Evolutionary conservation across 2,888 invertebrate species (phyloP).

Genomic region (Drosophila nigritarsus): DNA sequence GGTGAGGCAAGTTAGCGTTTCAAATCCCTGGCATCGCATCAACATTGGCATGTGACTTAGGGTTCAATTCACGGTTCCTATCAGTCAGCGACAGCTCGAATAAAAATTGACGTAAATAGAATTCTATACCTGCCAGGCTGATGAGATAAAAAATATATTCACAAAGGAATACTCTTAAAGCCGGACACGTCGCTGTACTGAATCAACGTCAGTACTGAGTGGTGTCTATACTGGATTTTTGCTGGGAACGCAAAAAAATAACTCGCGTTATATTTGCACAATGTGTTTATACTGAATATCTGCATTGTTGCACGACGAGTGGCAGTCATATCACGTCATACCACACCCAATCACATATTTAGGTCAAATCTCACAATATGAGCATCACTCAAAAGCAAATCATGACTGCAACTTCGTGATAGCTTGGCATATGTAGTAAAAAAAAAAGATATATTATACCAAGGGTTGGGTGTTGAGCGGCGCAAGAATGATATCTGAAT

Average conservation of each 20-base stretch:
- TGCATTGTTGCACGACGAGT: slow-evolving; percentile 47
- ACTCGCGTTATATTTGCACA: slow-evolving; percentile 47
- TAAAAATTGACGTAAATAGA: neutral
- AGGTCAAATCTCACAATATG: slow-evolving; percentile 57
- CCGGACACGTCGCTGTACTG: slow-evolving; percentile 11
- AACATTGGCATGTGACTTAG: neutral
- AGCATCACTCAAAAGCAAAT: slow-evolving; percentile 60
- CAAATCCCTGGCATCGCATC: neutral
- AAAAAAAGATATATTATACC: slow-evolving; percentile 9
- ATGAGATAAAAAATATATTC: neutral
- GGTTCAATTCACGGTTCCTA: neutral
- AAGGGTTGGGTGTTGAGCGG: slow-evolving; percentile 10
- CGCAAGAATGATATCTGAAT: slow-evolving; percentile 2
- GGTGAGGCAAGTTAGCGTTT: neutral
- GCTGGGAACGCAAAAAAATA: slow-evolving; percentile 40
- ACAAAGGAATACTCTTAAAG: slow-evolving; percentile 8
- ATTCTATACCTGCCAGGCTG: neutral
- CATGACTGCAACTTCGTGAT: slow-evolving; percentile 49
- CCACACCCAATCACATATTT: slow-evolving; percentile 36
- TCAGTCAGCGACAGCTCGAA: neutral
- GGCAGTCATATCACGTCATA: slow-evolving; percentile 2
- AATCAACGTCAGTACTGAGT: slow-evolving; percentile 19
- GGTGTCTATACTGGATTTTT: slow-evolving; percentile 38
- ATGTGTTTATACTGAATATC: slow-evolving; percentile 53
- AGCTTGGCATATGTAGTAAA: slow-evolving; percentile 25